These are phyloP conservation scores for Acanthoscelides obtectus DNA, from an alignment of 2,888 invertebrate genomes.

Conservation along the genomic window DNA sequence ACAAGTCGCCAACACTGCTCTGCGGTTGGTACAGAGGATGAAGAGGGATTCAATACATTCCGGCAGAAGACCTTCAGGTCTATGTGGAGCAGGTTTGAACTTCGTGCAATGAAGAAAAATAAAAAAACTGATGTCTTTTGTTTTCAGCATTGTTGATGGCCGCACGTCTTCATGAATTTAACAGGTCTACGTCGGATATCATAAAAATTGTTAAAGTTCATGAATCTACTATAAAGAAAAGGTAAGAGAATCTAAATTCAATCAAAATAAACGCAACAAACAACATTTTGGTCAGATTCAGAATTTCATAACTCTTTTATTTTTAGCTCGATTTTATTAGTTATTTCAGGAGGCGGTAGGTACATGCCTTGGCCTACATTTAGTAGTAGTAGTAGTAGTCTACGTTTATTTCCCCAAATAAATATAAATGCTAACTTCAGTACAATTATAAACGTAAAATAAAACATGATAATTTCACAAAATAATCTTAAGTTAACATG, in stretches of 20 bases:
- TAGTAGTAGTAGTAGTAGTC: no score
- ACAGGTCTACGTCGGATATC: constrained; percentile 78
- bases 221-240: constrained; percentile 86
- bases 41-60: constrained; percentile 96
- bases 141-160: constrained; percentile 85
- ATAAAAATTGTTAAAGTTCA: constrained; percentile 94
- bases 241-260: constrained; percentile 45
- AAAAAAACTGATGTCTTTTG: not conserved
- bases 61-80: constrained; percentile 91
- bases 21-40: constrained; percentile 93
- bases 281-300: no score
- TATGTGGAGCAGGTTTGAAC: constrained; percentile 87
- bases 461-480: no score
- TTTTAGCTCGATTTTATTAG: no score
- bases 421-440: no score
- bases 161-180: constrained; percentile 88
- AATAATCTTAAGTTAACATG: no score
- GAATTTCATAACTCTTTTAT: no score
- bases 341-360: no score
- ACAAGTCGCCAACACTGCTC: constrained; percentile 91
- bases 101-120: not conserved
- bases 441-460: no score
- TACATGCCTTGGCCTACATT: no score
- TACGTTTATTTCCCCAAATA: no score
- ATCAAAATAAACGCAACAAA: no score